Base-by-base conservation (phyloP, 2,113 vertebrate species). In the Anolis carolinensis region DNA sequence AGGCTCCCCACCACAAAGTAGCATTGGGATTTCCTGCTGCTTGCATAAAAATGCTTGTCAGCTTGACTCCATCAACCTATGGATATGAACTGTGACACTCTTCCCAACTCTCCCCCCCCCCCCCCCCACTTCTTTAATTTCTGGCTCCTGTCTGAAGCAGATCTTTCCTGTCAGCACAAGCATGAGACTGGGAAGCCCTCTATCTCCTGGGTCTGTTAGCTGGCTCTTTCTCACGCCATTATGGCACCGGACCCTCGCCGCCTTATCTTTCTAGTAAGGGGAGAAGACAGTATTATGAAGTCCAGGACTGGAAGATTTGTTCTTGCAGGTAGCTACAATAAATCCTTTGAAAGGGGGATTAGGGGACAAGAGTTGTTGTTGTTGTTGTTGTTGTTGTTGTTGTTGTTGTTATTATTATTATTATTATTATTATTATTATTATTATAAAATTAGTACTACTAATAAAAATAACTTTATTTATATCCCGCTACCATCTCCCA, bases 181-280 rank as follows among this genome's bases (percentile, higher is more conserved):
- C 70, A 75, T 20, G 44, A 39, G 44, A n/a, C 39, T 34, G 27
- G 73, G 70, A 81, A 67, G 70, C 7, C 39, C 36, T 79, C 78
- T 65, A 67, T 80, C 77, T 86, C 63, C 52, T 48, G 55, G n/a
- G 72, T 9, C 62, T 86, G 59, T 52, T 75, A 67, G 59, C 59
- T 21, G 44, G 55, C 25, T 32, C n/a, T 81, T 86, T 86, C 78
- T 81, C 85, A 81, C 44, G 71, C 85, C 85, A 81, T n/a, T 52
- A 36, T 39, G 59, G 85, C 79, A 81, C 85, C 59, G 8, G 6
- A 50, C 59, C 72, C 18, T 52, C 23, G 10, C 71, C 30, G 65
- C n/a, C 79, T 86, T 86, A 86, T 86, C 79, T 86, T 75, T 67
- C 44, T 68, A 27, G 36, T 36, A 75, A 76, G 11, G 52, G 59